These are phyloP conservation scores for Drosophila atroscutellata DNA, from an alignment of 2,888 invertebrate species.

Conservation along the genomic window DNA sequence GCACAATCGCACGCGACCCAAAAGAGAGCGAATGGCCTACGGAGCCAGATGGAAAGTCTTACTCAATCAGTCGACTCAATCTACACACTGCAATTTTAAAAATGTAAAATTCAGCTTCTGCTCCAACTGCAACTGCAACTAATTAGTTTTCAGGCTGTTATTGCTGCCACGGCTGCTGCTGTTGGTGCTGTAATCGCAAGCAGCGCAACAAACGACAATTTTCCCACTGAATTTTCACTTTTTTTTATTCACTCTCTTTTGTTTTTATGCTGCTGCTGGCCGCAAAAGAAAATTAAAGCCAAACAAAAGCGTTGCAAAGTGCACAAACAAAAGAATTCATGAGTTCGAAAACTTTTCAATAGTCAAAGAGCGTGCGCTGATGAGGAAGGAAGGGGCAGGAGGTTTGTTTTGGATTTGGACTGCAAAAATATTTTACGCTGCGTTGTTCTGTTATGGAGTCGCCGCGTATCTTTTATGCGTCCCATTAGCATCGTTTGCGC, in stretches of 20 bases:
- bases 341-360: slow-evolving; percentile 69
- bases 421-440: slow-evolving; percentile 16
- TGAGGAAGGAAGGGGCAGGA: background rate
- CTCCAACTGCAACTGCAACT: slow-evolving; percentile 71
- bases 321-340: slow-evolving; percentile 72
- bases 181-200: slow-evolving; percentile 63
- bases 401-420: slow-evolving; percentile 5
- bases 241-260: slow-evolving; percentile 43
- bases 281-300: slow-evolving; percentile 61
- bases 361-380: slow-evolving; percentile 10
- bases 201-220: slow-evolving; percentile 67
- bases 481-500: slow-evolving; percentile 66
- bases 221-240: slow-evolving; percentile 79
- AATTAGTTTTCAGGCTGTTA: slow-evolving; percentile 70
- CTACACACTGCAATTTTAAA: slow-evolving; percentile 39
- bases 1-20: slow-evolving; percentile 61
- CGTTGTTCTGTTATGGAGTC: slow-evolving; percentile 29
- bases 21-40: slow-evolving; percentile 28
- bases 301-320: slow-evolving; percentile 37
- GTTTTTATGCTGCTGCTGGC: slow-evolving; percentile 30
- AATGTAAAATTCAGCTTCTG: slow-evolving; percentile 66
- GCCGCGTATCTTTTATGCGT: slow-evolving; percentile 64
- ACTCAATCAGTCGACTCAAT: slow-evolving; percentile 57
- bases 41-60: slow-evolving; percentile 51
- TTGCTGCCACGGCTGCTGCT: slow-evolving; percentile 13